Base-by-base conservation (phyloP, 2,113 vertebrate species). In the Oceanites oceanicus region DNA sequence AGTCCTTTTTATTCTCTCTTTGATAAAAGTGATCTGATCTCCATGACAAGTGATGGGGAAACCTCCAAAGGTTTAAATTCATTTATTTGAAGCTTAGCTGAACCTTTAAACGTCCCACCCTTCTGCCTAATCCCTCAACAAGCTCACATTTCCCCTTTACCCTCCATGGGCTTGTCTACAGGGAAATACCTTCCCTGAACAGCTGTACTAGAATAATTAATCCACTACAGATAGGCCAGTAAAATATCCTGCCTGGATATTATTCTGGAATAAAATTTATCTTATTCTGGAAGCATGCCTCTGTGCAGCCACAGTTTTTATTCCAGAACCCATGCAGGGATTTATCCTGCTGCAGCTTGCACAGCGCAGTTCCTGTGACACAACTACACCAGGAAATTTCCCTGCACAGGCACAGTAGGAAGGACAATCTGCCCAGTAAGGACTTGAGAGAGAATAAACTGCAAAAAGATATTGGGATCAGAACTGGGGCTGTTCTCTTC, bases 131-230 rank as follows among this genome's bases (percentile, higher is more conserved):
- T 94, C 86, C 74, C 63, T 95, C 80, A 71, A 73, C 73, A 91
- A 92, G 89, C 66, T 92, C 91, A 85, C 59, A 86, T 95, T 95
- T 92, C 92, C 77, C 82, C 84, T 92, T 74, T 86, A 67, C 73
- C 76, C 72, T 93, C 86, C 53, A 55, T 32, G 63, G 76, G 81
- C 32, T 87, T 74, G 71, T 62, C 86, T 91, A 61, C 81, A 88
- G 77, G 91, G 86, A 94, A 95, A 95, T 72, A 95, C 84, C 91
- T 95, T 94, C 94, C 91, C 84, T 76, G 84, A 89, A 82, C 70
- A 91, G 89, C 86, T 92, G 70, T 87, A 85, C 70, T 34, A 44
- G 73, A 95, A 87, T 94, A 94, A 94, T 81, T 94, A 92, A 88
- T 82, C 80, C 77, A 59, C 62, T 62, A 15, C 7, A 72, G 73